Evolutionary conservation across 2,797 vertebrate species (phyloP).

Genomic region (Remorina albescens): DNA sequence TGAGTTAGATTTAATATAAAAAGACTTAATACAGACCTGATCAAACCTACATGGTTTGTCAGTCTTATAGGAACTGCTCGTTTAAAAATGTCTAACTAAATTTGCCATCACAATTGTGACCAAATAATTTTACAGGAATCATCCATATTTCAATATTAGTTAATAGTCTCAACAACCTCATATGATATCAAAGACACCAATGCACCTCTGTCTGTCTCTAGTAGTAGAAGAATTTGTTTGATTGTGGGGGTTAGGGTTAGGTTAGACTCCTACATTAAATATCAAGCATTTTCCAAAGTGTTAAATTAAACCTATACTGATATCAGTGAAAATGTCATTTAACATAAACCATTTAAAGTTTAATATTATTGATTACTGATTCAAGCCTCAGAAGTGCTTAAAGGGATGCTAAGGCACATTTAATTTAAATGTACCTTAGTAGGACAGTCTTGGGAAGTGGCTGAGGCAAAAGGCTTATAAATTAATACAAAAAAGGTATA

Average conservation of each 20-base stretch:
- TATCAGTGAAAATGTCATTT: too few species aligned
- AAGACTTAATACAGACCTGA: neutral
- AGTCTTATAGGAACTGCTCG: too few species aligned
- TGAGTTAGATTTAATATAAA: too few species aligned
- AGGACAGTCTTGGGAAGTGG: too few species aligned
- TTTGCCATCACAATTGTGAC: neutral
- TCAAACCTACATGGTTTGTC: neutral
- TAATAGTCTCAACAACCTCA: neutral
- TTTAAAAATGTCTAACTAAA: neutral
- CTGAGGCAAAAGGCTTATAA: too few species aligned
- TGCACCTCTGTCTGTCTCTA: neutral
- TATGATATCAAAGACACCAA: neutral
- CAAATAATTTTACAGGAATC: neutral
- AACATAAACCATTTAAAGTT: too few species aligned
- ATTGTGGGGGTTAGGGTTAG: too few species aligned
- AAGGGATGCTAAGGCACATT: too few species aligned
- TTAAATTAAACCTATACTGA: neutral
- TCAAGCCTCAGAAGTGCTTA: too few species aligned
- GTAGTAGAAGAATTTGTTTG: neutral
- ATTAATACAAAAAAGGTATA: neutral
- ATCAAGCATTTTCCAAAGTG: neutral
- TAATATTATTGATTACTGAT: neutral
- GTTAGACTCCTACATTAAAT: too few species aligned
- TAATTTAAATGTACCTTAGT: too few species aligned
- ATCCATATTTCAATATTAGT: neutral